phyloP scores from a whole-genome alignment of 2,888 invertebrate species.

The Epinotia brunnichana region DNA sequence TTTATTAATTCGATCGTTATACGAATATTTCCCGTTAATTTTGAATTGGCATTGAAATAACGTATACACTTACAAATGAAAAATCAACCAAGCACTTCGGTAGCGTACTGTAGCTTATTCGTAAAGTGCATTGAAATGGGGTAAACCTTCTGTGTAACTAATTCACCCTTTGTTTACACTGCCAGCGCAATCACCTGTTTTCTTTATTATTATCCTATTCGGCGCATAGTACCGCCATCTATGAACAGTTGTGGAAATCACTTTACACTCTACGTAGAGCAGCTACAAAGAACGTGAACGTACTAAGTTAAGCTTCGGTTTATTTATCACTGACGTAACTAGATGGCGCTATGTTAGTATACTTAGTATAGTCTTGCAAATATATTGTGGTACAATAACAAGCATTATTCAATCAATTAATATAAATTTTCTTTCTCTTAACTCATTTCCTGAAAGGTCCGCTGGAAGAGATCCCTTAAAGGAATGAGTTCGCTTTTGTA shows the following conservation, averaged over 20 bases:
- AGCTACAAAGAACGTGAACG: neutral
- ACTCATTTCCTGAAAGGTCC: too few species aligned
- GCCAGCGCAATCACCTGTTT: neutral
- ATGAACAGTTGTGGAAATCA: neutral
- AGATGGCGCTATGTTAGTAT: conserved; percentile 20
- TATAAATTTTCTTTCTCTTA: too few species aligned
- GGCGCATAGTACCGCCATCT: conserved; percentile 34
- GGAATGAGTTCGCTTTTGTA: too few species aligned
- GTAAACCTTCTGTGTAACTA: neutral
- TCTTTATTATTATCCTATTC: neutral
- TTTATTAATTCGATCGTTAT: too few species aligned
- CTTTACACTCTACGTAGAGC: neutral
- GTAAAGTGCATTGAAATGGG: too few species aligned
- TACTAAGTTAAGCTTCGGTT: neutral
- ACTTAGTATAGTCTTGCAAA: too few species aligned
- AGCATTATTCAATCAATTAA: too few species aligned
- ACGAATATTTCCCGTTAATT: too few species aligned
- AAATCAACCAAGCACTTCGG: neutral
- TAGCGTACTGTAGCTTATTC: neutral
- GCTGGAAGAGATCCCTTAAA: too few species aligned
- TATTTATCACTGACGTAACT: conserved; percentile 1
- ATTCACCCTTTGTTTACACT: neutral
- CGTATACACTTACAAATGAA: too few species aligned
- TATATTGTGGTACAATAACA: too few species aligned
- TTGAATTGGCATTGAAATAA: too few species aligned